Conservation (phyloP, 2,113 vertebrate species). For the Oryzias curvinotus region DNA sequence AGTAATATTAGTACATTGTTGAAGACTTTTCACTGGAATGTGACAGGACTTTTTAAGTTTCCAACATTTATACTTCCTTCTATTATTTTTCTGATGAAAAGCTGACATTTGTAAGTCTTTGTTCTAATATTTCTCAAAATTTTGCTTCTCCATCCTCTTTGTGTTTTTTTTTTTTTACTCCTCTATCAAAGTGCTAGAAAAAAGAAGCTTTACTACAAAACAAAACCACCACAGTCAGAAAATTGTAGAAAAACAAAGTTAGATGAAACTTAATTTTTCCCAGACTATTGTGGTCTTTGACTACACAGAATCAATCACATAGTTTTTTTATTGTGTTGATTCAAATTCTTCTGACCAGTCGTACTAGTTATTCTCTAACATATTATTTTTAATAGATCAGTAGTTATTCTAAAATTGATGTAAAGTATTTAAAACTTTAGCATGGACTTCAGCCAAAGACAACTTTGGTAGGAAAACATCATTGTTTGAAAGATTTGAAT, state of each 20-base stretch:
- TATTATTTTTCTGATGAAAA: conserved; percentile 9
- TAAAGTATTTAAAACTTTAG: conserved; percentile 7
- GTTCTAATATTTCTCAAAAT: conserved; percentile 24
- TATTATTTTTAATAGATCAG: conserved; percentile 4
- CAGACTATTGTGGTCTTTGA: too few relatives aligned
- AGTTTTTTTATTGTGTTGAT: conserved; percentile 4
- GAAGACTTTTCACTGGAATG: not conserved
- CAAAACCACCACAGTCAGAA: too few relatives aligned
- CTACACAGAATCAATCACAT: not conserved
- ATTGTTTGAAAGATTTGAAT: conserved; percentile 30
- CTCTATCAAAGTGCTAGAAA: not conserved
- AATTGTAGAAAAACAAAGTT: too few relatives aligned
- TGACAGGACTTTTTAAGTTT: conserved; percentile 26
- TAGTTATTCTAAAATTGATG: conserved; percentile 32
- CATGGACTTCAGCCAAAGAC: not conserved
- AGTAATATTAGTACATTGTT: not conserved
- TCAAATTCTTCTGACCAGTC: conserved; percentile 13
- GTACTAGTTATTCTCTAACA: conserved; percentile 16
- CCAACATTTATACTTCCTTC: conserved; percentile 41
- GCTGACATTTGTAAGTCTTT: conserved; percentile 9
- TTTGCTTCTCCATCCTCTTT: conserved; percentile 11
- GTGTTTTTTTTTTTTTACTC: conserved; percentile 14
- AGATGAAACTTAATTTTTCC: too few relatives aligned
- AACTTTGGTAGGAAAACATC: conserved; percentile 19
- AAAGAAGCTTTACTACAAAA: too few relatives aligned